Evolutionary conservation across 30 jellyfish, hydroid and myxozoan genomes (phyloP), one percentile per base, ranked within the genome.

Genomic region (Hydra vulgaris): DNA sequence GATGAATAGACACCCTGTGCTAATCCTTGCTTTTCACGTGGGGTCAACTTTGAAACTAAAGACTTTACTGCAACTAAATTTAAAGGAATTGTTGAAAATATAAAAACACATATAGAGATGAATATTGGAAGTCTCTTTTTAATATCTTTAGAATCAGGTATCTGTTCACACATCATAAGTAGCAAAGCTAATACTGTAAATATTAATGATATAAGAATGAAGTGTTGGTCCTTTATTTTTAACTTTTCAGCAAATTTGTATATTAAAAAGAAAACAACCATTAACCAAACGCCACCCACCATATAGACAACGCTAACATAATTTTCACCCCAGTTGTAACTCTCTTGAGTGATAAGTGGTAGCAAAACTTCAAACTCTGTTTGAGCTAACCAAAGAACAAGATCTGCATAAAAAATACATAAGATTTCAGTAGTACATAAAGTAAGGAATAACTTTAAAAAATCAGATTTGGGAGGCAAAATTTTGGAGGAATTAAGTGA

Each of bases 331-430:
- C 98, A 92, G 20, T 92, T 84, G 75, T 87, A 87, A 81, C 84
- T 96, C 81, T 92, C 98, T 70, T 92, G 98, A 18, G 98, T 92
- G 0, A 92, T 79, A 27, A 92, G 86, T 0, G 98, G 98, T 74
- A 95, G 89, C 16, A 92, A 78, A 23, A 92, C 98, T 84, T 92
- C 98, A 87, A 92, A 92, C 74, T 92, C 98, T 17, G 98, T 92
- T 68, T 92, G 98, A 12, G 95, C 95, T 5, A 92, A 91, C 96
- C 96, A 84, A 23, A 92, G 82, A 17, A 92, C 90, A 20, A 92
- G 90, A 80, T 92, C 98, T 16, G 96, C 81, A 71, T 87, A 92
- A 70, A 92, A 92, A 21, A 92, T 77, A 7, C 95, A 90, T 55
- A 92, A 55, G 8, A 92, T 80, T 71, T 92, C 98, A 7, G 85